Conservation (phyloP, 1,140 invertebrate genomes). For the Ptiloglossa arizonensis region DNA sequence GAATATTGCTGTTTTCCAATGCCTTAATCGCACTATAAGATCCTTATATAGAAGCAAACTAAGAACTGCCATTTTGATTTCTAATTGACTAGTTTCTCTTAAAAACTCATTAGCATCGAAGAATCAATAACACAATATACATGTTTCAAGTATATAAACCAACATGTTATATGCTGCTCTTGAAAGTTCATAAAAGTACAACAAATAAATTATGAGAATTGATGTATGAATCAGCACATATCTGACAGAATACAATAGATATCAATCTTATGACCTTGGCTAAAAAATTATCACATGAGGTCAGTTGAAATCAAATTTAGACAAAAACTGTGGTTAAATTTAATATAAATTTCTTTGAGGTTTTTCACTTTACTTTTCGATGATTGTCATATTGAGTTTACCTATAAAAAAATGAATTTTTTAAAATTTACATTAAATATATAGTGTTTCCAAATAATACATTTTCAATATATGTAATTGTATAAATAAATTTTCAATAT, state of each 20-base stretch:
- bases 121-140: neutral
- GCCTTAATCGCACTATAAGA: constrained; percentile 71
- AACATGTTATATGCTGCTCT: constrained; percentile 29
- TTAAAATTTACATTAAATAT: no score
- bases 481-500: no score
- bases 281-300: neutral
- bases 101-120: neutral
- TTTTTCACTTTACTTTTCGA: neutral
- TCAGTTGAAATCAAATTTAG: neutral
- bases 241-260: neutral
- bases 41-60: constrained; percentile 76
- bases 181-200: constrained; percentile 46
- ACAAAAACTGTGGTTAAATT: neutral
- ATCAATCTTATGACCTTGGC: neutral
- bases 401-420: constrained; percentile 11
- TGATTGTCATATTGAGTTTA: neutral
- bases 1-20: constrained; percentile 74
- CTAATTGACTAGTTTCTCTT: neutral
- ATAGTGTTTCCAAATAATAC: no score
- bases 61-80: constrained; percentile 63
- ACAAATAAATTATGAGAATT: constrained; percentile 54
- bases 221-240: constrained; percentile 28
- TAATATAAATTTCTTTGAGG: neutral
- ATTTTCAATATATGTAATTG: neutral
- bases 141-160: neutral